Conservation (phyloP, 2,888 invertebrate species). For the Tetranychus piercei region DNA sequence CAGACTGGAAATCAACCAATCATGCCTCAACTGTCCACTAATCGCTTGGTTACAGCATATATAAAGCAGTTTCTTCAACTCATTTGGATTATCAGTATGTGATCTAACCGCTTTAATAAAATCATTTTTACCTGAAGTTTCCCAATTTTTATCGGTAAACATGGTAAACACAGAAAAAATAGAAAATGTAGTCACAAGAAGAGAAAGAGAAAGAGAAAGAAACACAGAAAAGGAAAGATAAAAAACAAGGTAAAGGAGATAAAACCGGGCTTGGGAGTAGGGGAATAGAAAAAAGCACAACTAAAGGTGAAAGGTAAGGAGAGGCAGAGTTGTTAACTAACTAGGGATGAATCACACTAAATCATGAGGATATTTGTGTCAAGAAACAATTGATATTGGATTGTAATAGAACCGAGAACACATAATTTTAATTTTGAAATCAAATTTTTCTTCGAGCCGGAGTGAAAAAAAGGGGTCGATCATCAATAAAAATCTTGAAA, state of each 20-base stretch:
- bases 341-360: too few relatives aligned
- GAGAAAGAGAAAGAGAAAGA: neutral
- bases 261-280: neutral
- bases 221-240: neutral
- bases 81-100: conserved; percentile 29
- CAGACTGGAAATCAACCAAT: conserved; percentile 42
- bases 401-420: too few relatives aligned
- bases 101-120: neutral
- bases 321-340: too few relatives aligned
- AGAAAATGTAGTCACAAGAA: too few relatives aligned
- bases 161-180: neutral
- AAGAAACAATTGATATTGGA: too few relatives aligned
- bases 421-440: too few relatives aligned
- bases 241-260: neutral
- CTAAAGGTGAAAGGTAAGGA: too few relatives aligned
- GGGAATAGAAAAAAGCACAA: neutral
- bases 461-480: too few relatives aligned
- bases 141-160: conserved; percentile 7
- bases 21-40: conserved; percentile 55
- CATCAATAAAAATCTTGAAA: too few relatives aligned
- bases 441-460: too few relatives aligned
- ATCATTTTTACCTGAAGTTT: neutral
- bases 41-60: conserved; percentile 60
- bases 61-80: conserved; percentile 54
- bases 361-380: too few relatives aligned